Evolutionary conservation across 2,888 invertebrate genomes (phyloP).

Genomic region (Acleris cristana): DNA sequence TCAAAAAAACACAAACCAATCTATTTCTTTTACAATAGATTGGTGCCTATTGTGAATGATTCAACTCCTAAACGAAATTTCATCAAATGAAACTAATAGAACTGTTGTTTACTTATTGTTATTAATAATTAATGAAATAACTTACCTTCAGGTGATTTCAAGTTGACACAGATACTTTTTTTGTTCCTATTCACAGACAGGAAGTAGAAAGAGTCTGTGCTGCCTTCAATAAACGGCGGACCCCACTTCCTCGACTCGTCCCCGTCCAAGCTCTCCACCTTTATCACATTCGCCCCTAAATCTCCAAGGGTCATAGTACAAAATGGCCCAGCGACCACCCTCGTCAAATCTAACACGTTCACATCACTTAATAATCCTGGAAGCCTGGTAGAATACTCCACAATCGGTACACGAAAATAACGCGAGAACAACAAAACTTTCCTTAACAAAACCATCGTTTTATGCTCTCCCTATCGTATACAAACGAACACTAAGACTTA

Average conservation of each 20-base stretch:
- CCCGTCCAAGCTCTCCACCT: constrained; percentile 92
- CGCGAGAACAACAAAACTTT: constrained; percentile 11
- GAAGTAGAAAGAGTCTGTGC: constrained; percentile 91
- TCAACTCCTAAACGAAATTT: too few species aligned
- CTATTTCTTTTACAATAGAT: too few species aligned
- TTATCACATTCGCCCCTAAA: constrained; percentile 95
- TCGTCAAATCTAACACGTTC: constrained; percentile 90
- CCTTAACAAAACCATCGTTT: constrained; percentile 15
- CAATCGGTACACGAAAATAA: constrained; percentile 43
- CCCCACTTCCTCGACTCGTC: constrained; percentile 97
- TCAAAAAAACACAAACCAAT: too few species aligned
- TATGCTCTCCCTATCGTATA: constrained; percentile 10
- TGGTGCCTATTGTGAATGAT: too few species aligned
- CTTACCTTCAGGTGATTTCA: constrained; percentile 88
- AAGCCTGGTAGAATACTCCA: constrained; percentile 54
- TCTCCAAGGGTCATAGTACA: constrained; percentile 97
- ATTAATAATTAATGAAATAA: neutral
- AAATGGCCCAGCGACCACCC: constrained; percentile 96
- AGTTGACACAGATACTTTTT: constrained; percentile 94
- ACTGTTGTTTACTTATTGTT: neutral
- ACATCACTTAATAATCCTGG: constrained; percentile 87
- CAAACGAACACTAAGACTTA: constrained; percentile 27
- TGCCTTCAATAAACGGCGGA: constrained; percentile 90
- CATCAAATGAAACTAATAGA: neutral
- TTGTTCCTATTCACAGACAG: constrained; percentile 96